Conservation (phyloP, 2,113 vertebrate genomes). For the Cisticola juncidis region DNA sequence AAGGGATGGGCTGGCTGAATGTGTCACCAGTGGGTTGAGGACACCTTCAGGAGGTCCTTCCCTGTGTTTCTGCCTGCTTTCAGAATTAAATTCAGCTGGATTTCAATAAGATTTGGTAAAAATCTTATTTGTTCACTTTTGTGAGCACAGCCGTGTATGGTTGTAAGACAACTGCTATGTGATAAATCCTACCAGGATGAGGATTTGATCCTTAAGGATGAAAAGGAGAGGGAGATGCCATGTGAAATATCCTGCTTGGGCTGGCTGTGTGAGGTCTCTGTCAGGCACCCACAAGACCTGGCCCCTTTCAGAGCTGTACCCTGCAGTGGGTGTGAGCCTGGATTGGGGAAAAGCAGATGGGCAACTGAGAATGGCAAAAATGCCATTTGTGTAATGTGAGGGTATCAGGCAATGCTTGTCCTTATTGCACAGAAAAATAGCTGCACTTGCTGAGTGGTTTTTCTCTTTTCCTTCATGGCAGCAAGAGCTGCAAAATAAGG, state of each 20-base stretch:
- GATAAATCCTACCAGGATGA: background rate
- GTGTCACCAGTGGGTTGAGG: background rate
- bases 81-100: background rate
- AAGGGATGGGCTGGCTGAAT: background rate
- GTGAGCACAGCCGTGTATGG: background rate
- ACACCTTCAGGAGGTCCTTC: background rate
- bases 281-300: background rate
- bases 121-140: background rate
- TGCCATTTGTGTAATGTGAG: background rate
- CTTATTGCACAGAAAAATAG: background rate
- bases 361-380: background rate
- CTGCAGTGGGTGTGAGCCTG: background rate
- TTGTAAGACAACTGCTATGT: background rate
- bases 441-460: background rate
- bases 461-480: background rate
- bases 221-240: background rate
- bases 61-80: background rate
- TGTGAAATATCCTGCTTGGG: background rate
- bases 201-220: background rate
- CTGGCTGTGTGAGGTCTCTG: background rate
- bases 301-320: background rate
- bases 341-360: background rate
- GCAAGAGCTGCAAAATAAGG: background rate
- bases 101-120: background rate
- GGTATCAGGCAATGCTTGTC: background rate